These are phyloP conservation scores for Otocyon megalotis DNA, from an alignment of 2,113 vertebrate species.

Conservation along the genomic window DNA sequence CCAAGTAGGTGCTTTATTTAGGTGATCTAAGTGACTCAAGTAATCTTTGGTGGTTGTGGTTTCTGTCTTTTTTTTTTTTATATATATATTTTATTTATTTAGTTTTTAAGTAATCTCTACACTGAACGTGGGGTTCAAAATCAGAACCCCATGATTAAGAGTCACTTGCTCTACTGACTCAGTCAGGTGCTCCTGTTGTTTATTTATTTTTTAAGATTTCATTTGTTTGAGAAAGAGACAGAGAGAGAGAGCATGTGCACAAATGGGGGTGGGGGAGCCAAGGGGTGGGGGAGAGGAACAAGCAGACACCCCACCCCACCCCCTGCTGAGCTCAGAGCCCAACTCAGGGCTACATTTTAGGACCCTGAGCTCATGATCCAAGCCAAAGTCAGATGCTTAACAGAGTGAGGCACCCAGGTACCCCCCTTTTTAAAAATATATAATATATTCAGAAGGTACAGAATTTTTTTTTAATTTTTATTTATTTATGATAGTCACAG, in stretches of 20 bases:
- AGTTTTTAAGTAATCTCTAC: neutral
- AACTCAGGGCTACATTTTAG: neutral
- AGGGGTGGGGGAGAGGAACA: neutral
- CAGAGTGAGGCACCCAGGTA: neutral
- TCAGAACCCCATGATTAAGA: neutral
- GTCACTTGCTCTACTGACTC: neutral
- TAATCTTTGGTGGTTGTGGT: neutral
- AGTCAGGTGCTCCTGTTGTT: neutral
- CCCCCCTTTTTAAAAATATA: neutral
- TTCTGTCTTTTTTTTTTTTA: neutral
- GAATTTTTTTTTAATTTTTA: no score
- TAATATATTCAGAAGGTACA: neutral
- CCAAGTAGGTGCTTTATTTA: neutral
- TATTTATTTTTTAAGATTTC: neutral
- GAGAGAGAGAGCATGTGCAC: neutral
- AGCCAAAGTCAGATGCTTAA: neutral
- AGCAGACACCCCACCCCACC: neutral
- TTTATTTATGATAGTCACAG: no score
- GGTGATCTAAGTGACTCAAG: neutral
- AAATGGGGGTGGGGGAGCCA: rapidly evolving
- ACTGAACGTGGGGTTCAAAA: neutral
- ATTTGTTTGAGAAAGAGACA: neutral
- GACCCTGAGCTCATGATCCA: neutral
- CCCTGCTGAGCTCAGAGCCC: neutral
- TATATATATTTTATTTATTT: no score